Base-by-base conservation (phyloP, 2,113 vertebrate genomes). In the Todiramphus chloris region DNA sequence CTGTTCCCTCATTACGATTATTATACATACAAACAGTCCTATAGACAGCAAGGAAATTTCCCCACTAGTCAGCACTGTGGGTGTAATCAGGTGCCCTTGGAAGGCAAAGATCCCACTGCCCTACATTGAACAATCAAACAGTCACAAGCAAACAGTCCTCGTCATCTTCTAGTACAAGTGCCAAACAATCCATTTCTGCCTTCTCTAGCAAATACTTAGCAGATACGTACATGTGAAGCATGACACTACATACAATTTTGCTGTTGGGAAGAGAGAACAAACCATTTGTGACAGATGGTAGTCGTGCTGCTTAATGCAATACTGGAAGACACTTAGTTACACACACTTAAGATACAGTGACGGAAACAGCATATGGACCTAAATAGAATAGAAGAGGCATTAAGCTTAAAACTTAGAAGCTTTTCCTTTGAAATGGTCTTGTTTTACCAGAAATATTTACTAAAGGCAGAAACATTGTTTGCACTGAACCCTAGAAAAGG, bases 241-340 rank as follows among this genome's bases (percentile, higher is more conserved):
- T n/a, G 83, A 51, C 80, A 66, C 10, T 46, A 73, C 83, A 53
- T 43, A 55, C 30, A 79, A 27, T 72, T 87, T 8, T 82, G 66
- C 62, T 83, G 44, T 23, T 72, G 83, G 83, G 95, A 58, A n/a
- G 33, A 21, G 55, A 83, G 86, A 82, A 89, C 50, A 85, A 93
- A 76, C 58, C 58, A 37, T 39, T 72, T 60, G 69, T 96, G 92
- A 76, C 83, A 96, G 89, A 94, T 92, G 95, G 80, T 33, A 69
- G 62, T 33, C 1, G 1, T 84, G 83, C 83, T 87, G 93, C 76
- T 87, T 19, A 50, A 69, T n/a, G 89, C 84, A 60, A 13, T 4
- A 9, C 73, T 35, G 74, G 77, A 14, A 87, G 69, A 82, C 64
- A 31, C 80, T 75, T 14, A 44, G 82, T 76, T 91, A 86, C 62